phyloP scores from a whole-genome alignment of 2,797 vertebrate genomes.

The Lutjanus argentimaculatus region DNA sequence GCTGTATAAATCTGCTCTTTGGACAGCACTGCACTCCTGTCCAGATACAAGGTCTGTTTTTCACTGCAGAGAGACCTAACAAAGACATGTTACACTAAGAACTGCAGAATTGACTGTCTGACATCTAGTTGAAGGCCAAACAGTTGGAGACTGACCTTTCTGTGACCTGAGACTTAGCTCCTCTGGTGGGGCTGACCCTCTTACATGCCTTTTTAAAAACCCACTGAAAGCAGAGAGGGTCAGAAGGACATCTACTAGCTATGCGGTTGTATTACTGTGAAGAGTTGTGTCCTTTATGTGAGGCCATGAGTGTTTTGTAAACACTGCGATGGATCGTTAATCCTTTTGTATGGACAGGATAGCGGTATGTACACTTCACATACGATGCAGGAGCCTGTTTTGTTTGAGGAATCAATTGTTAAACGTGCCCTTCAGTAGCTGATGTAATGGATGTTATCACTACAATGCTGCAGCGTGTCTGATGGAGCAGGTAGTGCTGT shows the following conservation, averaged over 20 bases:
- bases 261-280: background rate
- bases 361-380: background rate
- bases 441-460: background rate
- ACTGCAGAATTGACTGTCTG: conserved; percentile 11
- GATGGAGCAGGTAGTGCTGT: background rate
- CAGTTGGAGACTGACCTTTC: conserved; percentile 13
- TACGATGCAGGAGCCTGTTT: background rate
- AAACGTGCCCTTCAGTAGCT: background rate
- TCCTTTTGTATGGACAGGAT: background rate
- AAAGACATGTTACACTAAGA: background rate
- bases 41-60: conserved; percentile 16
- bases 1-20: conserved; percentile 39
- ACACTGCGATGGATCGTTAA: conserved; percentile 5
- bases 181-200: conserved; percentile 4
- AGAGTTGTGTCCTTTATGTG: background rate
- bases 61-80: background rate
- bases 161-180: conserved; percentile 16
- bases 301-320: conserved; percentile 4
- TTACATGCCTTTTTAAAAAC: conserved; percentile 5
- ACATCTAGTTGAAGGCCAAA: conserved; percentile 23
- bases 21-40: conserved; percentile 17
- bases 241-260: background rate
- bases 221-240: background rate
- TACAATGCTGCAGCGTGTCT: background rate
- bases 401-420: conserved; percentile 15